Conservation (phyloP, 2,888 invertebrate genomes). For the Perithous albicinctus region DNA sequence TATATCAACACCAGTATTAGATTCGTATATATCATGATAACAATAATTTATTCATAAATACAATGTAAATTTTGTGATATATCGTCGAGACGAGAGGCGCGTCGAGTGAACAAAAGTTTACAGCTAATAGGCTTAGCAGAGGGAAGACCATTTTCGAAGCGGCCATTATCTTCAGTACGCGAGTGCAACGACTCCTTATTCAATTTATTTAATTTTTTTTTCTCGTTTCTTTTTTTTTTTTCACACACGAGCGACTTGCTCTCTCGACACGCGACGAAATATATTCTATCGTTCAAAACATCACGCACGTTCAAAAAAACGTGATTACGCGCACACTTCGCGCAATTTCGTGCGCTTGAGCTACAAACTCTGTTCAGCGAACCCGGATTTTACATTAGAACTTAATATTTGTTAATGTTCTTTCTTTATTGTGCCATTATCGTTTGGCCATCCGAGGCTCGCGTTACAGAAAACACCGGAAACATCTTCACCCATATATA, state of each 20-base stretch:
- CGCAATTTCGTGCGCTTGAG: slow-evolving; percentile 21
- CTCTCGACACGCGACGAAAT: slow-evolving; percentile 31
- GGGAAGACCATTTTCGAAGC: slow-evolving; percentile 44
- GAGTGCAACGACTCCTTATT: background rate
- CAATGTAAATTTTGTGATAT: slow-evolving; percentile 70
- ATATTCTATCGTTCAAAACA: slow-evolving; percentile 3
- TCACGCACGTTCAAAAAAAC: slow-evolving; percentile 20
- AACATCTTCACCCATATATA: slow-evolving; percentile 30
- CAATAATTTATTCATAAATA: slow-evolving; percentile 80
- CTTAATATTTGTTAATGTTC: no score
- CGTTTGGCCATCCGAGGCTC: slow-evolving; percentile 9
- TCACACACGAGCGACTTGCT: slow-evolving; percentile 14
- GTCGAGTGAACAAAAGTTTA: slow-evolving; percentile 59
- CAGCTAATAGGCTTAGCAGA: slow-evolving; percentile 52
- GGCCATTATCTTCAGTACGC: slow-evolving; percentile 22
- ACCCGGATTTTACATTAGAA: background rate
- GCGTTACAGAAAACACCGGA: slow-evolving; percentile 9
- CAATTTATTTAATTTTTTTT: background rate
- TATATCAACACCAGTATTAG: background rate
- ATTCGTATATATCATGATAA: slow-evolving; percentile 62
- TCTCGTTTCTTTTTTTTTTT: slow-evolving; percentile 3
- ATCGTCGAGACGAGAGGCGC: slow-evolving; percentile 66
- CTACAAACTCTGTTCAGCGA: slow-evolving; percentile 1
- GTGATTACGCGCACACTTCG: background rate
- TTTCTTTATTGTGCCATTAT: background rate